These are phyloP conservation scores for Stictocephala bisonia DNA, from an alignment of 2,888 invertebrate genomes.

Conservation along the genomic window DNA sequence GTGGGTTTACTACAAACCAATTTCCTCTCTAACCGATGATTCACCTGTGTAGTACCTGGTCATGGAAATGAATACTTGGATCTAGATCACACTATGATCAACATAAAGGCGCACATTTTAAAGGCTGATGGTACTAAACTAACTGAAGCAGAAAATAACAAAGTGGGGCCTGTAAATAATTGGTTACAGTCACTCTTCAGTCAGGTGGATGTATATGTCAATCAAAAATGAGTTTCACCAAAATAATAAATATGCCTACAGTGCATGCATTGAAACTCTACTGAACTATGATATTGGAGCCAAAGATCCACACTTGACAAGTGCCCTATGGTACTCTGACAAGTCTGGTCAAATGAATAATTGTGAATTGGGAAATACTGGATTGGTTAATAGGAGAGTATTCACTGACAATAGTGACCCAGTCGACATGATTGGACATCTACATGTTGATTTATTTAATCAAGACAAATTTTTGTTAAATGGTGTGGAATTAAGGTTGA, in stretches of 20 bases:
- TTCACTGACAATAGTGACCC: slow-evolving; percentile 1
- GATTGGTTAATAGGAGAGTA: neutral
- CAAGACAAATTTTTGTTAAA: slow-evolving; percentile 56
- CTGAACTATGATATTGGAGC: slow-evolving; percentile 53
- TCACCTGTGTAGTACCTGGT: slow-evolving; percentile 53
- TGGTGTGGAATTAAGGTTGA: slow-evolving; percentile 54
- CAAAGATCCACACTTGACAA: slow-evolving; percentile 50
- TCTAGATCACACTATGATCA: slow-evolving; percentile 53
- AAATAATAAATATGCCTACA: slow-evolving; percentile 57
- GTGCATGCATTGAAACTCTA: slow-evolving; percentile 58
- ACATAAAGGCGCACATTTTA: slow-evolving; percentile 50
- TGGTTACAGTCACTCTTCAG: slow-evolving; percentile 55
- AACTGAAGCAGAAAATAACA: neutral
- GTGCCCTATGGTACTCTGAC: slow-evolving; percentile 52
- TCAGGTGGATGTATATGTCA: slow-evolving; percentile 58
- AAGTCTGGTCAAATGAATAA: slow-evolving; percentile 48
- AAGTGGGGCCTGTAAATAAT: slow-evolving; percentile 56
- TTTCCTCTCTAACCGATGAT: slow-evolving; percentile 55
- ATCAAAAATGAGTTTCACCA: slow-evolving; percentile 58
- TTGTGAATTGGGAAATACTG: slow-evolving; percentile 26
- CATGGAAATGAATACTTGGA: slow-evolving; percentile 57
- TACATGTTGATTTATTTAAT: slow-evolving; percentile 57
- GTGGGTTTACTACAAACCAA: slow-evolving; percentile 20
- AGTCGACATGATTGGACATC: slow-evolving; percentile 48
- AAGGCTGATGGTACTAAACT: neutral